Conservation (phyloP, 2,888 invertebrate genomes). For the Colletes collaris region DNA sequence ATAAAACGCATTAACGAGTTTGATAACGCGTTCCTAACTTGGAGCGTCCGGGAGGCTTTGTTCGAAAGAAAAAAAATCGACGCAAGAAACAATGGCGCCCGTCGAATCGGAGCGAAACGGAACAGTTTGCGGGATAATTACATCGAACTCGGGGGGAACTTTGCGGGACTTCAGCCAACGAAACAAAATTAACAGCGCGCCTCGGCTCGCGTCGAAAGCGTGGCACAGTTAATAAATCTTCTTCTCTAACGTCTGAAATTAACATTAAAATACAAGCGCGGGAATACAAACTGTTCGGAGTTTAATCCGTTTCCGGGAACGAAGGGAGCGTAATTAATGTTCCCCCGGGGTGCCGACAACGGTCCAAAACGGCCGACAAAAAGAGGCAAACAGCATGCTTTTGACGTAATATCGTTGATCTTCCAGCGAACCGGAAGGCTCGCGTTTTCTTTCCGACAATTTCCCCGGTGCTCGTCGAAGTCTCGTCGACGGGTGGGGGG, state of each 20-base stretch:
- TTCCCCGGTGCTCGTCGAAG: conserved; percentile 17
- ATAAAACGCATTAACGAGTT: no score
- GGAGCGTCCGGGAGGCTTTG: no score
- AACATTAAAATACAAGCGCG: conserved; percentile 46
- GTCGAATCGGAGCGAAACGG: background rate
- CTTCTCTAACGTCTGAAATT: conserved; percentile 50
- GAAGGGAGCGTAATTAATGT: conserved; percentile 46
- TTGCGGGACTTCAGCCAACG: background rate
- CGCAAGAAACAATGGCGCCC: background rate
- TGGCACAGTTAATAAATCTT: conserved; percentile 47
- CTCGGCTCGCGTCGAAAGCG: conserved; percentile 31
- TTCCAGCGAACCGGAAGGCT: background rate
- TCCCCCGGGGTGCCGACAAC: conserved; percentile 33
- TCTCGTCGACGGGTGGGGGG: conserved; percentile 30
- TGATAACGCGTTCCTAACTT: background rate
- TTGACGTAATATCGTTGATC: background rate
- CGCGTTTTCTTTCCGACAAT: background rate
- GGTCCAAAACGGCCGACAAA: conserved; percentile 36
- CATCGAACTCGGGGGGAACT: conserved; percentile 31
- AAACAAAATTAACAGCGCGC: conserved; percentile 31
- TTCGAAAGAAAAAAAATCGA: no score
- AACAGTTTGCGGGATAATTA: conserved; percentile 31
- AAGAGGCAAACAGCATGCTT: conserved; percentile 3
- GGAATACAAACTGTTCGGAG: conserved; percentile 33
- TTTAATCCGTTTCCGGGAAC: conserved; percentile 47